phyloP scores from a whole-genome alignment of 2,888 invertebrate species.

The Cryptophagus acutangulus region DNA sequence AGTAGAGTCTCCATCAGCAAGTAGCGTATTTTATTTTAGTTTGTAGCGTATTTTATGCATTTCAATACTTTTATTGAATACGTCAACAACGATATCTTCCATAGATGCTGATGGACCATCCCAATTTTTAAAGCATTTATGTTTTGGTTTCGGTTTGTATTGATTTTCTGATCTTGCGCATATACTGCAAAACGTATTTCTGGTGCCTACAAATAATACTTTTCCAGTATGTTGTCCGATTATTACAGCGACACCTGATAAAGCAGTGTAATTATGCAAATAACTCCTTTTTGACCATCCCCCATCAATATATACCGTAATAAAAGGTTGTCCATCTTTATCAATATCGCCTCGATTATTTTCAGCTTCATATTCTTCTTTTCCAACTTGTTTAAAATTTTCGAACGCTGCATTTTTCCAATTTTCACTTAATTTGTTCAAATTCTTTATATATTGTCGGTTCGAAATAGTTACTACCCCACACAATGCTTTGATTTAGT shows the following conservation, averaged over 20 bases:
- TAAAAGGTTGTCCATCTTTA: conserved; percentile 17
- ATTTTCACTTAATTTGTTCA: too few species aligned
- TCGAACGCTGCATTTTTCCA: too few species aligned
- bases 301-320: conserved; percentile 20
- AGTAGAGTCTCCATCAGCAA: conserved; percentile 25
- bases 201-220: conserved; percentile 20
- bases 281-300: conserved; percentile 20
- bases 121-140: conserved; percentile 27
- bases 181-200: conserved; percentile 22
- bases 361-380: conserved; percentile 6
- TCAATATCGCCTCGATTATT: conserved; percentile 7
- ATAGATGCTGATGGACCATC: conserved; percentile 15
- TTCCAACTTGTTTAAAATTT: too few species aligned
- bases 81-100: conserved; percentile 21
- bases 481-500: too few species aligned
- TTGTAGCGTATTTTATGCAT: conserved; percentile 19
- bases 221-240: conserved; percentile 17
- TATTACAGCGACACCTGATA: conserved; percentile 19
- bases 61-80: conserved; percentile 17
- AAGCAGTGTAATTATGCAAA: conserved; percentile 13
- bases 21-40: too few species aligned
- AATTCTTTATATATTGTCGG: too few species aligned
- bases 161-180: conserved; percentile 13
- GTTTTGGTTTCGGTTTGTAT: conserved; percentile 8
- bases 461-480: too few species aligned